A percentile compares a stretch with the other conserved stretches of the same genome.
Conservation (phyloP, 2,888 invertebrate genomes). For the Tetranychus piercei region DNA sequence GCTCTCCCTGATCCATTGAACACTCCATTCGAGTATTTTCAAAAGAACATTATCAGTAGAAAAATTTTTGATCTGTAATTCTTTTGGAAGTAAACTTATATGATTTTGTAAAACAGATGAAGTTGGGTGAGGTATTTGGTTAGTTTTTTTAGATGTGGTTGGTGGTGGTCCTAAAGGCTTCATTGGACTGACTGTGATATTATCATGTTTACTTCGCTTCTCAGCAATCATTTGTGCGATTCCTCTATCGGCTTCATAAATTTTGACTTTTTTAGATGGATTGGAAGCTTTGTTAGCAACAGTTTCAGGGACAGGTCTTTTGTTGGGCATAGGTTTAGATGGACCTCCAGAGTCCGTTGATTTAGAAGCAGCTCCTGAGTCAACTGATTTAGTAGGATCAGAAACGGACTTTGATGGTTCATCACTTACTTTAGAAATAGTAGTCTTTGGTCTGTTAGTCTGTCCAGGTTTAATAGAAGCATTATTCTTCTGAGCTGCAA, state of each 20-base stretch:
- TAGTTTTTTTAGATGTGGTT: not conserved
- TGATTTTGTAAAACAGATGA: not conserved
- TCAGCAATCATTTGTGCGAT: not conserved
- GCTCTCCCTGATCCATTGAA: conserved; percentile 23
- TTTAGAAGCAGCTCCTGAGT: not conserved
- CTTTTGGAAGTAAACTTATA: not conserved
- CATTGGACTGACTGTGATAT: not conserved
- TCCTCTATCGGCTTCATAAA: not conserved
- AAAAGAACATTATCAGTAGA: conserved; percentile 16
- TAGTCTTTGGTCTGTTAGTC: not conserved
- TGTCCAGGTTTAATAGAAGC: not conserved
- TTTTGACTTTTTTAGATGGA: not conserved
- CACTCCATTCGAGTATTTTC: conserved; percentile 23
- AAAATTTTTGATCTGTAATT: not conserved
- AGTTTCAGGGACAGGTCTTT: not conserved
- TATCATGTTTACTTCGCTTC: conserved; percentile 1
- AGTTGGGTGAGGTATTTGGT: not conserved
- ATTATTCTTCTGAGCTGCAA: not conserved
- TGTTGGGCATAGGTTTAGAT: not conserved
- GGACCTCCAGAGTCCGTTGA: not conserved
- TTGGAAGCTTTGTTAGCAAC: not conserved
- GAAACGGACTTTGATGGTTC: not conserved
- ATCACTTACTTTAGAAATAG: not conserved
- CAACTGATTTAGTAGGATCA: not conserved
- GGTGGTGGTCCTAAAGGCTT: conserved; percentile 7